phyloP scores from a whole-genome alignment of 2,797 vertebrate genomes.

The Sebastes itinus region DNA sequence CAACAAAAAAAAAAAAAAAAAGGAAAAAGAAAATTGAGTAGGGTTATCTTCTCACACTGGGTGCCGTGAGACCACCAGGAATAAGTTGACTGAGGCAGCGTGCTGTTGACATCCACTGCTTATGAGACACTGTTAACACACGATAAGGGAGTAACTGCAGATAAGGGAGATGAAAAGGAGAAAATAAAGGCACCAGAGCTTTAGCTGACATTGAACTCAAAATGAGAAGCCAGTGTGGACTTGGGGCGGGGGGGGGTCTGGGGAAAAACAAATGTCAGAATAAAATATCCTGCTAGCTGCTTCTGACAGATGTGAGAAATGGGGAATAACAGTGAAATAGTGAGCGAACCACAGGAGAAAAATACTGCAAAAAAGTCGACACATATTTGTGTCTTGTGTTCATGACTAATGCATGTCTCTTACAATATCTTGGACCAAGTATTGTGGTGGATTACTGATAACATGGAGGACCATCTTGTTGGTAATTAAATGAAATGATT shows the following conservation, averaged over 20 bases:
- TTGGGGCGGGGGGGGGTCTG: conserved; percentile 5
- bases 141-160: conserved; percentile 69
- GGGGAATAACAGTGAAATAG: conserved; percentile 9
- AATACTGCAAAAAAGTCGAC: neutral
- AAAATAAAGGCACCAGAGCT: conserved; percentile 67
- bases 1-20: neutral
- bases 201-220: conserved; percentile 65
- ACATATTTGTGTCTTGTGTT: neutral
- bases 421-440: neutral
- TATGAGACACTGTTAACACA: conserved; percentile 74
- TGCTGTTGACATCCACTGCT: conserved; percentile 70
- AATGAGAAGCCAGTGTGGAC: conserved; percentile 50
- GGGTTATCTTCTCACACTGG: conserved; percentile 34
- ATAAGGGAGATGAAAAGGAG: conserved; percentile 73
- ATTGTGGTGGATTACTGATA: neutral
- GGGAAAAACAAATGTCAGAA: conserved; percentile 55
- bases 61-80: conserved; percentile 42
- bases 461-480: neutral
- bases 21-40: conserved; percentile 22
- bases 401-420: neutral
- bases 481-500: neutral
- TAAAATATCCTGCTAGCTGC: conserved; percentile 34
- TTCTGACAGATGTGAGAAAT: conserved; percentile 39
- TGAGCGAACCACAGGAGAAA: neutral
- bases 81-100: conserved; percentile 57